These are phyloP conservation scores for Margarornis squamiger DNA, from an alignment of 2,797 vertebrate genomes.

Conservation along the genomic window DNA sequence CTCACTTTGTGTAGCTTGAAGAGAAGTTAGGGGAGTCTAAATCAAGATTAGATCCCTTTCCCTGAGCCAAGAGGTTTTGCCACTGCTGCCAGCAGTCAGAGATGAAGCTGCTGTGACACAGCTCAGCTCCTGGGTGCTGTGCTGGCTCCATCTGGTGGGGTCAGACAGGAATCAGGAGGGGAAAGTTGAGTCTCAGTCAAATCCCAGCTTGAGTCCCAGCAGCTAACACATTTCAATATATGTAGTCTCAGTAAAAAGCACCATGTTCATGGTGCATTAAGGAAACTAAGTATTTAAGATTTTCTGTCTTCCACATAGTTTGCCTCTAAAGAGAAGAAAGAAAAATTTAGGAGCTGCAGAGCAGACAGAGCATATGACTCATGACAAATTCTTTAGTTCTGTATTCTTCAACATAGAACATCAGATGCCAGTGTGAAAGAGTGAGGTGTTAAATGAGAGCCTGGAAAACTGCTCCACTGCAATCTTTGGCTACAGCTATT, in stretches of 20 bases:
- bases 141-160: conserved; percentile 47
- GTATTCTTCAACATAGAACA: background rate
- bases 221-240: background rate
- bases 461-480: background rate
- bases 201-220: background rate
- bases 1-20: background rate
- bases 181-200: background rate
- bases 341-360: background rate
- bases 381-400: background rate
- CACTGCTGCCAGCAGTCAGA: background rate
- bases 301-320: background rate
- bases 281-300: background rate
- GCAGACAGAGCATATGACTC: background rate
- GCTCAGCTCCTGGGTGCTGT: background rate
- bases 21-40: background rate
- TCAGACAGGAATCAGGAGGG: background rate
- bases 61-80: background rate
- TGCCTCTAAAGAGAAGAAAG: background rate
- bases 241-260: background rate
- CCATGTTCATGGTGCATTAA: background rate
- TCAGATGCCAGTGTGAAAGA: background rate
- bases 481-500: background rate
- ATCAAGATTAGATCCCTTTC: background rate
- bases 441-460: background rate
- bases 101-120: background rate